Evolutionary conservation across 2,888 invertebrate species (phyloP).

Genomic region (Drosophila picticornis): DNA sequence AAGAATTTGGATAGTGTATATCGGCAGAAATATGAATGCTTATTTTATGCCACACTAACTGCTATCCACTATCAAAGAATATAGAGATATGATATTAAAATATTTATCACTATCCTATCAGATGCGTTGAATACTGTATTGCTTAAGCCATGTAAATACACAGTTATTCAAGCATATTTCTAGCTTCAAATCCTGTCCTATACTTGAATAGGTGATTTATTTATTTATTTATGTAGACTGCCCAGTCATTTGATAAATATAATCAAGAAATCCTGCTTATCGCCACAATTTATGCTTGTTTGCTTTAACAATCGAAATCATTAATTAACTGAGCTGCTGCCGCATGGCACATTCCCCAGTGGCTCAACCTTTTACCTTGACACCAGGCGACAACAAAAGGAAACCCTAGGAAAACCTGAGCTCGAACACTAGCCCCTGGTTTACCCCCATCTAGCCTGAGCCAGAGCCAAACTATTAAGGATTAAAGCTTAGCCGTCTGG

Average conservation of each 20-base stretch:
- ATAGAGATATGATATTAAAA: neutral
- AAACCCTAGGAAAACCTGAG: conserved; percentile 61
- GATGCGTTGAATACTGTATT: neutral
- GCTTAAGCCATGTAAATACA: neutral
- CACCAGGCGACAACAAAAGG: conserved; percentile 45
- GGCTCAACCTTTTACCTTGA: conserved; percentile 67
- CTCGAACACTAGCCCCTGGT: conserved; percentile 9
- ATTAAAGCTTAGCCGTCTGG: conserved; percentile 77
- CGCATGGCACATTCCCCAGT: conserved; percentile 46
- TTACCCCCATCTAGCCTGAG: conserved; percentile 2
- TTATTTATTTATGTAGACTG: neutral
- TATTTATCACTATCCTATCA: neutral
- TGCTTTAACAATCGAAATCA: conserved; percentile 55
- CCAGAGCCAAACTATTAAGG: conserved; percentile 66
- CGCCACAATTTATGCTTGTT: conserved; percentile 25
- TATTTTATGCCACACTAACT: neutral
- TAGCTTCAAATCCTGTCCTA: no score
- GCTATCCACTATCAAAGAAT: neutral
- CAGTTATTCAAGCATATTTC: neutral
- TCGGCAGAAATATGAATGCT: neutral
- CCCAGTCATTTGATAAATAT: conserved; percentile 11
- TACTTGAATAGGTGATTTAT: neutral
- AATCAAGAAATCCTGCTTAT: conserved; percentile 25
- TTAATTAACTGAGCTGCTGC: conserved; percentile 56
- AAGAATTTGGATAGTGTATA: neutral